Evolutionary conservation across 1,140 invertebrate genomes (phyloP).

Genomic region (Drusus annulatus): DNA sequence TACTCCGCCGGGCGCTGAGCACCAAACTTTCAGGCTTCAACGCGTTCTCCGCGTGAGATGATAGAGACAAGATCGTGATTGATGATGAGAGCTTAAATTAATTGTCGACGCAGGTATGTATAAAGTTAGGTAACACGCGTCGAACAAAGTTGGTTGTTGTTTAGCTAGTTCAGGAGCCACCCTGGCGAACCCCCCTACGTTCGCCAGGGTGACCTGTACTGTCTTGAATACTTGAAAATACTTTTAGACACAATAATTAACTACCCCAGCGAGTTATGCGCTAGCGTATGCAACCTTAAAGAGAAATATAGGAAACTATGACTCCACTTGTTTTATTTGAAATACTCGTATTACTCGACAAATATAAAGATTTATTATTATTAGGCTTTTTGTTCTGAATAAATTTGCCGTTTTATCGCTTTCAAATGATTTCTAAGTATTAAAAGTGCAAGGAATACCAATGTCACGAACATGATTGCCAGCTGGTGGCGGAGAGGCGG

Average conservation of each 20-base stretch:
- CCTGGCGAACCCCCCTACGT: too few relatives aligned
- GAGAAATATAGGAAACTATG: too few relatives aligned
- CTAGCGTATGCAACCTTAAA: too few relatives aligned
- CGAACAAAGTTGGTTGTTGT: slow-evolving; percentile 52
- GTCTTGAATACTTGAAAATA: slow-evolving; percentile 30
- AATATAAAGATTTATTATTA: neutral
- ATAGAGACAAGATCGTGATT: slow-evolving; percentile 59
- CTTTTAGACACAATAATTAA: slow-evolving; percentile 54
- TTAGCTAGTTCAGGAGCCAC: slow-evolving; percentile 37
- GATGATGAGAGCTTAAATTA: slow-evolving; percentile 60
- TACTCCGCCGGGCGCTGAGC: slow-evolving; percentile 47
- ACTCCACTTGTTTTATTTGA: neutral
- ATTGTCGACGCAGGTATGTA: slow-evolving; percentile 58
- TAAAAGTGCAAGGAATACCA: slow-evolving; percentile 2
- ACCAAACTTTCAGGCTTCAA: slow-evolving; percentile 57
- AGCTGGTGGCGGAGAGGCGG: slow-evolving; percentile 16
- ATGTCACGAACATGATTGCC: slow-evolving; percentile 31
- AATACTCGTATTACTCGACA: neutral
- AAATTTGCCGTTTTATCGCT: slow-evolving; percentile 37
- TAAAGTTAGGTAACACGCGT: slow-evolving; percentile 50
- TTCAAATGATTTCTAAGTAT: slow-evolving; percentile 60
- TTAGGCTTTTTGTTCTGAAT: too few relatives aligned
- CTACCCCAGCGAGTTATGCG: slow-evolving; percentile 16
- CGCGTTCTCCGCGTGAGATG: slow-evolving; percentile 54
- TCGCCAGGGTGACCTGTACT: slow-evolving; percentile 3